Base-by-base conservation (phyloP, 1,140 invertebrate species). In the Lucilia sericata region DNA sequence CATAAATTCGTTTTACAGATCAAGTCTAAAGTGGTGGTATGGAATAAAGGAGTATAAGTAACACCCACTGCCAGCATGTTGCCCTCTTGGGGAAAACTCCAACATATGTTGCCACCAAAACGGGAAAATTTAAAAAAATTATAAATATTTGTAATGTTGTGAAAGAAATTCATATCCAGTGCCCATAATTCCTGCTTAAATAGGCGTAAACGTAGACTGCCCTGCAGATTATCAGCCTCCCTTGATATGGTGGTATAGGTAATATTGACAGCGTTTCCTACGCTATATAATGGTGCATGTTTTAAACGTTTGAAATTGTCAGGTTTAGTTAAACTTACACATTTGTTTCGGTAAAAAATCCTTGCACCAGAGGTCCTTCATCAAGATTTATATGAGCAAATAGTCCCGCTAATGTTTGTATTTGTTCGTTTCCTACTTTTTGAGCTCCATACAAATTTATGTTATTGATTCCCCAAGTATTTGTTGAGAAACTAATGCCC, bases 1-100 rank as follows among this genome's bases (percentile, higher is more conserved):
- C 75, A 78, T n/a, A 78, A 78, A 78, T 78, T 78, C 42, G 42
- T 47, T 19, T 78, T 78, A n/a, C 34, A 42, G 5, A 42, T 42
- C 14, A 42, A 36, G 5, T 78, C 75, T 42, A 42, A 19, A 42
- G 75, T 42, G 5, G 34, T 78, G 75, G 75, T n/a, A 47, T 78
- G 42, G 17, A 78, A 42, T n/a, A 78, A 34, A 13, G 12, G 34
- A 1, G 36, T 78, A 12, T 78, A 36, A 7, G 75, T n/a, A 14
- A 78, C n/a, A 36, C 75, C 75, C 14, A 78, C 17, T n/a, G 36
- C 34, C 5, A 78, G n/a, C 17, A 25, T 17, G n/a, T 42, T 14
- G n/a, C 75, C 75, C 14, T 78, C 42, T 10, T 42, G 42, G 36
- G 21, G 9, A 47, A 14, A 78, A 14, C 34, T 47, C 34, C 36